Evolutionary conservation across 1,140 invertebrate genomes (phyloP).

Genomic region (Tetramorium simillimum): DNA sequence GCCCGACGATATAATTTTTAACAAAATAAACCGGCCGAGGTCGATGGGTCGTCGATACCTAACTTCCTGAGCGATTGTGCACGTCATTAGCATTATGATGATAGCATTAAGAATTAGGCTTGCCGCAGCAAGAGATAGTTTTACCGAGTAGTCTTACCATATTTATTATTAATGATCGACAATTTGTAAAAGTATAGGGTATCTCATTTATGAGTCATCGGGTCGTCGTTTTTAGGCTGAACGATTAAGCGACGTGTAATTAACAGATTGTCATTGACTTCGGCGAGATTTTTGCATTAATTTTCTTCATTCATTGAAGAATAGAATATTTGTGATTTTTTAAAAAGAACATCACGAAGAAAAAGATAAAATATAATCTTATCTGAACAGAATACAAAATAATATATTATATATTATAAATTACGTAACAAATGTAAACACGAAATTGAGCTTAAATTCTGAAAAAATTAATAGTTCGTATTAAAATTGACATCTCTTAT

Average conservation of each 20-base stretch:
- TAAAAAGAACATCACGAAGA: neutral
- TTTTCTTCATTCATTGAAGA: neutral
- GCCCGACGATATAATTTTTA: conserved; percentile 39
- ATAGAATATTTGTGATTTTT: neutral
- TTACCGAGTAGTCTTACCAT: neutral
- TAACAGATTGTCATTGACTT: conserved; percentile 19
- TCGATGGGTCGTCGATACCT: conserved; percentile 20
- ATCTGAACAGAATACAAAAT: neutral
- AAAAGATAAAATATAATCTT: neutral
- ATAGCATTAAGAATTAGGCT: conserved; percentile 25
- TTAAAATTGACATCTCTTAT: conserved; percentile 6
- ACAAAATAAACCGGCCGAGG: conserved; percentile 15
- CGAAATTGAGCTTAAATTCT: neutral
- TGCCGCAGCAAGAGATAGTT: neutral
- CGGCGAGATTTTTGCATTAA: neutral
- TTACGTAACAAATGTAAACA: neutral
- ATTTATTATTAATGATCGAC: neutral
- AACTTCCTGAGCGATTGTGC: neutral
- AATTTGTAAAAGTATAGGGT: neutral
- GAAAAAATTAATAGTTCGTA: neutral
- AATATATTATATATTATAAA: neutral
- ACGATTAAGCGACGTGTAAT: conserved; percentile 14
- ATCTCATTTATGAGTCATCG: conserved; percentile 19
- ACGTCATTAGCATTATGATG: conserved; percentile 23
- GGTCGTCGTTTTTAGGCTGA: neutral